Conservation (phyloP, 2,888 invertebrate species). For the Quadriops clusia region DNA sequence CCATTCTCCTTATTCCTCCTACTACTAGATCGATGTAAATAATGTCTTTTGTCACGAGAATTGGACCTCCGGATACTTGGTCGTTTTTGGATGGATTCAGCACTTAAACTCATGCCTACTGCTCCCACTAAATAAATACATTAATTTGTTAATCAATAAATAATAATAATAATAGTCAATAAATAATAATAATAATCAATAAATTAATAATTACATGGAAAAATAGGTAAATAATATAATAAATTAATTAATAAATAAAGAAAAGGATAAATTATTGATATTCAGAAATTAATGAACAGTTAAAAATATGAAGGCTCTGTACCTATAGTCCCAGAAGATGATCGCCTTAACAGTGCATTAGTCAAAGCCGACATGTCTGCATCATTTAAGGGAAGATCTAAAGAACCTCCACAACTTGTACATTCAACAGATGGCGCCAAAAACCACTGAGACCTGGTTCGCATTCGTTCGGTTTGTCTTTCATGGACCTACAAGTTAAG, state of each 20-base stretch:
- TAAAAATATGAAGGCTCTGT: slow-evolving; percentile 15
- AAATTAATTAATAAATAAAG: background rate
- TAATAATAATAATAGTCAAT: no score
- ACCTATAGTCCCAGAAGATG: slow-evolving; percentile 48
- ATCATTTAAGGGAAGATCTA: slow-evolving; percentile 36
- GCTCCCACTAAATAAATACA: slow-evolving; percentile 38
- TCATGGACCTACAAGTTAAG: slow-evolving; percentile 67
- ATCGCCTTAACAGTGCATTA: slow-evolving; percentile 36
- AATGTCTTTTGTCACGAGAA: slow-evolving; percentile 42
- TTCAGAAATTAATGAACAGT: background rate
- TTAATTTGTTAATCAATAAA: background rate
- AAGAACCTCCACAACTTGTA: slow-evolving; percentile 35
- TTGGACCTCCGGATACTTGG: slow-evolving; percentile 44
- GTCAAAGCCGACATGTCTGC: slow-evolving; percentile 34
- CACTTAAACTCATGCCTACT: slow-evolving; percentile 49
- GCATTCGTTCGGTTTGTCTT: slow-evolving; percentile 91
- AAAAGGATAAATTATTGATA: background rate
- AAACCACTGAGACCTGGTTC: slow-evolving; percentile 96
- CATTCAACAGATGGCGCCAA: slow-evolving; percentile 54
- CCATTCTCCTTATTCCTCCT: slow-evolving; percentile 48
- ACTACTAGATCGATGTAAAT: slow-evolving; percentile 42
- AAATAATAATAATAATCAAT: no score
- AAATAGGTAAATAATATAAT: slow-evolving; percentile 5
- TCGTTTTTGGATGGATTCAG: slow-evolving; percentile 50
- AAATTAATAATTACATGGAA: slow-evolving; percentile 2